Evolutionary conservation across 2,113 vertebrate species (phyloP), one percentile per base, ranked within the genome.

Genomic region (Zeus faber): DNA sequence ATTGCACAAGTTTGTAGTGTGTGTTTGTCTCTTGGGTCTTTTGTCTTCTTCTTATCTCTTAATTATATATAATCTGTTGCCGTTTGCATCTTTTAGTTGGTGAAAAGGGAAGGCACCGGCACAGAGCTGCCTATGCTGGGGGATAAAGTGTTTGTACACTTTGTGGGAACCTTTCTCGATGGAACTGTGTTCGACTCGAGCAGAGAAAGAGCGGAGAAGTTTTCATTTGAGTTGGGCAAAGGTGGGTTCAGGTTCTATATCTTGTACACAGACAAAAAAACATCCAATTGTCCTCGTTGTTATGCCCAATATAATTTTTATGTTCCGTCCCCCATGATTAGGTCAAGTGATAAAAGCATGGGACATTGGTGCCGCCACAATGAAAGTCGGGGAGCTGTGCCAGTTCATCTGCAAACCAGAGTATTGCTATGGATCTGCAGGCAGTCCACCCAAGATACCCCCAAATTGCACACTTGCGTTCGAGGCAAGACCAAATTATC

Each of bases 331-430:
- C 3, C 1, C 57, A 5, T 74, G 16, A 44, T 5, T 80, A 99
- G 97, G 93, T 72, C 93, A 95, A 77, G 96, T 98, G 54, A 99
- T 99, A 76, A 96, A 96, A 82, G 96, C 96, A 16, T 99, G 96
- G 97, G 97, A 99, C 78, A 88, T 96, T 11, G 94, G 93, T 2
- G 86, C 98, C 11, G 95, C 91, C 0, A 96, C 97, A 2, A 99
- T 99, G 96, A 98, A 91, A 76, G 65, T 90, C 4, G 96, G 95
- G 0, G 97, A 99, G 80, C 65, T 97, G 56, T 92, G 91, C 70
- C 92, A 89, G 50, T 83, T 99, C 60, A 91, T 91, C 0, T 99
- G 97, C 79, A 97, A 94, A 33, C 92, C 97, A 0, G 95, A 97
- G 59, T 99, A 98, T 3, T 93, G 95, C 3, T 99, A 99, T 4